Evolutionary conservation across 1,140 invertebrate species (phyloP).

Genomic region (Spodoptera frugiperda): DNA sequence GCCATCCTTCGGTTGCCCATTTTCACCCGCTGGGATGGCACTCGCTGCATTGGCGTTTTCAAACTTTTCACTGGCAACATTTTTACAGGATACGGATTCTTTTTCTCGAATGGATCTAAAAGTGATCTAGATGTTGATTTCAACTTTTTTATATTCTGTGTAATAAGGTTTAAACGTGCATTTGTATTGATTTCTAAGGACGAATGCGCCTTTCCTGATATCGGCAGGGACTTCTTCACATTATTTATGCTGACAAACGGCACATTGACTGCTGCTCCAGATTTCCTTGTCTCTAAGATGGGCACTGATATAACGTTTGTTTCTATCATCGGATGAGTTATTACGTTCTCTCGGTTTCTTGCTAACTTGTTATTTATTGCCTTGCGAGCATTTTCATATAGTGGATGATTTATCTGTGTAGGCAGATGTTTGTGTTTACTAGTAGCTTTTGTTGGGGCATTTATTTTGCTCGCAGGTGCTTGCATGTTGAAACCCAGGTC

Average conservation of each 20-base stretch:
- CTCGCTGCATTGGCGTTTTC: slow-evolving; percentile 59
- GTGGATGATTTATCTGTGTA: no score
- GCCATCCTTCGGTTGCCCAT: slow-evolving; percentile 55
- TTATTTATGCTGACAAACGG: background rate
- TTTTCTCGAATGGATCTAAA: slow-evolving; percentile 59
- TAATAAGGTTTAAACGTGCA: background rate
- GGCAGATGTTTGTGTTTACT: no score
- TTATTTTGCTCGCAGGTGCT: no score
- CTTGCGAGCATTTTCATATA: no score
- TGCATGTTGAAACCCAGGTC: no score
- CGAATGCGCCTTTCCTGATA: background rate
- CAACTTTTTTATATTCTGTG: background rate
- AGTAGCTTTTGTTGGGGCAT: no score
- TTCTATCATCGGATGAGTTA: no score
- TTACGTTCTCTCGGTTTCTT: no score
- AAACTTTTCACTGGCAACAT: slow-evolving; percentile 44
- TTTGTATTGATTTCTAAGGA: background rate
- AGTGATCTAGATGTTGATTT: background rate
- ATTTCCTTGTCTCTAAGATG: no score
- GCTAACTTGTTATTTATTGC: no score
- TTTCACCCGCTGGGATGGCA: slow-evolving; percentile 49
- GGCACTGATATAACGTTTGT: no score
- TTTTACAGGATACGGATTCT: slow-evolving; percentile 58
- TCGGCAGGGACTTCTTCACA: background rate
- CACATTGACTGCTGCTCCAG: no score